Evolutionary conservation across 2,888 invertebrate species (phyloP).

Genomic region (Troides aeacus): DNA sequence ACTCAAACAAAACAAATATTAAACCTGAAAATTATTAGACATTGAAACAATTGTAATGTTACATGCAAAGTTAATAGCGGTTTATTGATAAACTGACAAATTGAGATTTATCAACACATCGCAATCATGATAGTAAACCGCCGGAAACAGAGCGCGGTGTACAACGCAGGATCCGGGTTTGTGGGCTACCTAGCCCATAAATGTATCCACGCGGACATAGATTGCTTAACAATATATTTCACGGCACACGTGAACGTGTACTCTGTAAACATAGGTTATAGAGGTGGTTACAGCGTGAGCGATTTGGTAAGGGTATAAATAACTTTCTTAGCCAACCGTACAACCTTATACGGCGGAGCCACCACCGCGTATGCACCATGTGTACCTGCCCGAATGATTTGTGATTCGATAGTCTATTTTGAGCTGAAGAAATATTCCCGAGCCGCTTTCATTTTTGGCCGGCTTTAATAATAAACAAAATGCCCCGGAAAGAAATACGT

Average conservation of each 20-base stretch:
- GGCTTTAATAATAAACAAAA: slow-evolving; percentile 65
- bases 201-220: slow-evolving; percentile 35
- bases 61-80: background rate
- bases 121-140: slow-evolving; percentile 34
- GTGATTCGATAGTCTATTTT: slow-evolving; percentile 71
- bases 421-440: slow-evolving; percentile 65
- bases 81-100: background rate
- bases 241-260: slow-evolving; percentile 21
- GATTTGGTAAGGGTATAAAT: slow-evolving; percentile 28
- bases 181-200: slow-evolving; percentile 51
- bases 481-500: slow-evolving; percentile 58
- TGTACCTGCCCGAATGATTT: slow-evolving; percentile 65
- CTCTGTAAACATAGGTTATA: slow-evolving; percentile 2
- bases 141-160: slow-evolving; percentile 52
- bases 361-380: slow-evolving; percentile 34
- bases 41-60: no score
- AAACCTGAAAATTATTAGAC: no score
- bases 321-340: slow-evolving; percentile 33
- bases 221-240: slow-evolving; percentile 23
- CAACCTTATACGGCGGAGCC: slow-evolving; percentile 37
- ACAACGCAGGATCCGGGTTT: slow-evolving; percentile 59
- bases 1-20: no score
- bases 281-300: slow-evolving; percentile 23
- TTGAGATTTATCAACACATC: slow-evolving; percentile 27
- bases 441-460: slow-evolving; percentile 67